A percentile compares a stretch with the other conserved stretches of the same genome.
phyloP scores from a whole-genome alignment of 1,140 invertebrate genomes.

The Helicoverpa armigera region DNA sequence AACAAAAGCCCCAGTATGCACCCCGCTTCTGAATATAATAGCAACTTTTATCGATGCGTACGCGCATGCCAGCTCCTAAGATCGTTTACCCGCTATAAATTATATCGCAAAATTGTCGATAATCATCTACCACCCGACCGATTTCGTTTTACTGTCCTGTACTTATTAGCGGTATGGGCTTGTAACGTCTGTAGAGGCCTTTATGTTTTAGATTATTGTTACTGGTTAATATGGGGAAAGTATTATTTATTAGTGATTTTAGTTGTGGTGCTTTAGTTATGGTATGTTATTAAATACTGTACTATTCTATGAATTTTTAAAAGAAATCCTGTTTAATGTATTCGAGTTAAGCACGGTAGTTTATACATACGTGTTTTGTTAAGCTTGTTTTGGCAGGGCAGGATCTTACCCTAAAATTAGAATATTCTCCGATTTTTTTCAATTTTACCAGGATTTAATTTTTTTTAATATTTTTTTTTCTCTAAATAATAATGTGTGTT shows the following conservation, averaged over 20 bases:
- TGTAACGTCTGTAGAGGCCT: constrained; percentile 9
- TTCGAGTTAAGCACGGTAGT: no score
- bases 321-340: no score
- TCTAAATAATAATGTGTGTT: no score
- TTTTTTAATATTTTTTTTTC: no score
- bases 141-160: constrained; percentile 67
- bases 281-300: no score
- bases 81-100: constrained; percentile 71
- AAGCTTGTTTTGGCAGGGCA: no score
- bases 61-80: constrained; percentile 64
- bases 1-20: constrained; percentile 14
- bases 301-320: no score
- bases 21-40: constrained; percentile 64
- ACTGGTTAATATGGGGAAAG: constrained; percentile 11
- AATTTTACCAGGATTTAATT: no score
- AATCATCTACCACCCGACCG: constrained; percentile 60
- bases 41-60: constrained; percentile 69
- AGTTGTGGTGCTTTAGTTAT: neutral
- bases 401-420: no score
- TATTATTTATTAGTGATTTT: neutral
- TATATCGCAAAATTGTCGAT: constrained; percentile 63
- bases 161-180: constrained; percentile 62
- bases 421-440: no score
- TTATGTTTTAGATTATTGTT: constrained; percentile 18
- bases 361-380: no score